Evolutionary conservation across 2,113 vertebrate genomes (phyloP).

Genomic region (Sinocyclocheilus anophthalmus): DNA sequence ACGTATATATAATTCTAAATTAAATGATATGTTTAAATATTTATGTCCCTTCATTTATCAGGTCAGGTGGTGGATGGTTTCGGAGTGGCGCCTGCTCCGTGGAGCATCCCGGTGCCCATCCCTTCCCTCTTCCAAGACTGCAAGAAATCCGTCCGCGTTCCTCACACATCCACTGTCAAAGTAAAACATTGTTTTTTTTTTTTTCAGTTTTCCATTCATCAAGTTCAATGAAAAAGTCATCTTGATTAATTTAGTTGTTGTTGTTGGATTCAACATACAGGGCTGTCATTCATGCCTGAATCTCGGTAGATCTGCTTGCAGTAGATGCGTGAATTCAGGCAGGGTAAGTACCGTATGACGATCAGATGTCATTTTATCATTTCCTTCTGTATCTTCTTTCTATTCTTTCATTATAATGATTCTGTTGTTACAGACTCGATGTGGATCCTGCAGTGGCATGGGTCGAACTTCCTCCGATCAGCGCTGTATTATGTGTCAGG

Average conservation of each 20-base stretch:
- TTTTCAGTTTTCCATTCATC: not conserved
- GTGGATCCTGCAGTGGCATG: slow-evolving; percentile 53
- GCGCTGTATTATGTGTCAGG: slow-evolving; percentile 47
- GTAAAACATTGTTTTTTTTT: slow-evolving; percentile 40
- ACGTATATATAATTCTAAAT: too few species aligned
- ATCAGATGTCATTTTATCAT: not conserved
- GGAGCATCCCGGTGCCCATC: slow-evolving; percentile 57
- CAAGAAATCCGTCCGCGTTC: slow-evolving; percentile 52
- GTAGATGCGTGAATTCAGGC: slow-evolving; percentile 51
- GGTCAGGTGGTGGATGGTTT: slow-evolving; percentile 59
- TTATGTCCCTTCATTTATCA: slow-evolving; percentile 15
- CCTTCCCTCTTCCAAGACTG: slow-evolving; percentile 61
- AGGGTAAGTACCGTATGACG: slow-evolving; percentile 49
- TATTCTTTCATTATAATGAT: slow-evolving; percentile 6
- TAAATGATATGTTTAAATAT: not conserved
- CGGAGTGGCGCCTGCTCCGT: slow-evolving; percentile 57
- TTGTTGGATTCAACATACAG: too few species aligned
- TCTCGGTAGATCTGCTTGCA: slow-evolving; percentile 53
- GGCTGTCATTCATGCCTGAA: not conserved
- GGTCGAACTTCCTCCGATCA: slow-evolving; percentile 45
- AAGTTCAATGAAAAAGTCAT: not conserved
- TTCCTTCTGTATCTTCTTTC: not conserved
- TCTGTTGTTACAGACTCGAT: slow-evolving; percentile 53
- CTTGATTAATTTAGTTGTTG: not conserved
- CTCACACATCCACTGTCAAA: slow-evolving; percentile 65